These are phyloP conservation scores for Agrochola lychnidis DNA, from an alignment of 2,888 invertebrate species.

Conservation along the genomic window DNA sequence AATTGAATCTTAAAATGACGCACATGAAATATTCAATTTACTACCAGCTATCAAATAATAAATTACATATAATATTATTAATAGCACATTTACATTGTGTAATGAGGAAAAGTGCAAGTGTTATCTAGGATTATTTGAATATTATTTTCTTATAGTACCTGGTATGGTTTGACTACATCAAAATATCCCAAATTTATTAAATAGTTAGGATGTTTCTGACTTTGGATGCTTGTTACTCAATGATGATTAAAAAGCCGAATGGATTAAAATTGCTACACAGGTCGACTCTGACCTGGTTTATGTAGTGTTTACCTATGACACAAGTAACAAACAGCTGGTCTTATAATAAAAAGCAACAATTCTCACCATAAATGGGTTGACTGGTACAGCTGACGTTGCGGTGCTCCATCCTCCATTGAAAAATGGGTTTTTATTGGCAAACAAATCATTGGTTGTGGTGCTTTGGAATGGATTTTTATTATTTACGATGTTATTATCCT, in stretches of 20 bases:
- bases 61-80: conserved; percentile 10
- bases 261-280: not conserved
- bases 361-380: conserved; percentile 88
- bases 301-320: not conserved
- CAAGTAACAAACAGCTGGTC: not conserved
- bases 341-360: not conserved
- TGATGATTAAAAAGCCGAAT: not conserved
- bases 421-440: conserved; percentile 87
- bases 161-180: not conserved
- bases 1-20: conserved; percentile 38
- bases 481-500: conserved; percentile 79
- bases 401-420: conserved; percentile 86
- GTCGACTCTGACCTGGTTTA: not conserved
- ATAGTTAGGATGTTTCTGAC: not conserved
- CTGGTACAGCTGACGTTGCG: conserved; percentile 76
- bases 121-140: not conserved
- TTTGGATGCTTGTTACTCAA: not conserved
- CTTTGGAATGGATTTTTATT: conserved; percentile 89
- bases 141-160: conserved; percentile 18
- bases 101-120: conserved; percentile 4
- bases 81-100: not conserved
- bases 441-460: conserved; percentile 83
- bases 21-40: conserved; percentile 23
- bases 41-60: not conserved
- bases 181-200: not conserved